Evolutionary conservation across 2,888 invertebrate species (phyloP), one percentile per base, ranked within the genome.

Genomic region (Galerucella calmariensis): DNA sequence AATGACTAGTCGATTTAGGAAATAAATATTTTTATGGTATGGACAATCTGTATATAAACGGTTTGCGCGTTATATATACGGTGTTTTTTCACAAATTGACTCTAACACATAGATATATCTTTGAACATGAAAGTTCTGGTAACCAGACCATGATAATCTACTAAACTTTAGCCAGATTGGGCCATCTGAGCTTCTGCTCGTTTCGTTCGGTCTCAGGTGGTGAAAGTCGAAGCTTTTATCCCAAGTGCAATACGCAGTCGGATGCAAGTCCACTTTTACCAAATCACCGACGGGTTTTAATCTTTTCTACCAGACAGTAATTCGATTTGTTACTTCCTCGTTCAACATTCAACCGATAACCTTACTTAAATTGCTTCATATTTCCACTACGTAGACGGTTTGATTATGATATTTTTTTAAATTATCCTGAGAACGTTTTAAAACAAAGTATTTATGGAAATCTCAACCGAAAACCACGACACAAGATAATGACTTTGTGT

Each of bases 201-300:
- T 56, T 67, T 56, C 27, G 41, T 53, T 44, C 16, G 66, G 72
- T 72, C 83, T 78, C 85, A 85, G 86, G 85, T 85, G 85, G 78
- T 74, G 69, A 76, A 79, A 82, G 75, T 77, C 76, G 76, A 78
- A 77, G 85, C 85, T 86, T 85, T 86, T 85, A 85, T 80, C 83
- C 80, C 80, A 80, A 85, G 83, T 85, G 83, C 82, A 83, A 81
- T 82, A 80, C 80, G 83, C 81, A 80, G 77, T 75, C 78, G 79
- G 77, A 81, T 81, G 81, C 80, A 82, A 82, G 84, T 84, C 83
- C 84, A 82, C 81, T 84, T 83, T 82, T 80, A 82, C 82, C 81
- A 83, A 85, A 85, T 85, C 84, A 83, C 80, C 84, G 82, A 80
- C 80, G 78, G 80, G 82, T 82, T 84, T 81, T 83, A 84, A 84